Percentiles rank a stretch among this genome's conserved stretches.
phyloP scores from a whole-genome alignment of 2,888 invertebrate species.

The Dascillus cervinus region DNA sequence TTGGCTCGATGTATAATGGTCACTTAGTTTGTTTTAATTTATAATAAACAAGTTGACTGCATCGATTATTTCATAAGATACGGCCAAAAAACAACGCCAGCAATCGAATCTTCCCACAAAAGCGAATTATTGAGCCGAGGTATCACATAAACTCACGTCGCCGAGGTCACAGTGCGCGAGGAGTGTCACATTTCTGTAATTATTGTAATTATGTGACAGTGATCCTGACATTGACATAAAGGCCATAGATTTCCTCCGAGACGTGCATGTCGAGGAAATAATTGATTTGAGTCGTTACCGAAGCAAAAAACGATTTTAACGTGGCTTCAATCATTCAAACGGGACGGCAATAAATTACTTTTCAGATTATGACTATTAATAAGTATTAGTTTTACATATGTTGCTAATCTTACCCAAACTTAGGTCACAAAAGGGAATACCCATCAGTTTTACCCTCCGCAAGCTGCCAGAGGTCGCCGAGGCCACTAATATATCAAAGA shows the following conservation, averaged over 20 bases:
- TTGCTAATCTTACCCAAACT: no score
- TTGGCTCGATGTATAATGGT: constrained; percentile 14
- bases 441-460: no score
- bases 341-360: no score
- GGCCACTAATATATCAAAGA: no score
- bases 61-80: no score
- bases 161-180: constrained; percentile 19
- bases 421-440: no score
- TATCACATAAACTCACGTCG: constrained; percentile 18
- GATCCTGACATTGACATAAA: constrained; percentile 19
- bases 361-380: no score
- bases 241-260: constrained; percentile 18
- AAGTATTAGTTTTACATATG: no score
- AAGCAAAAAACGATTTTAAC: no score
- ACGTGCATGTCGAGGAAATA: constrained; percentile 19
- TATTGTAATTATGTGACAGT: constrained; percentile 21
- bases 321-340: no score
- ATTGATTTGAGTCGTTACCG: no score
- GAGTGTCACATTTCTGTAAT: constrained; percentile 20
- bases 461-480: no score
- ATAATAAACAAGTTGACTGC: constrained; percentile 8
- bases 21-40: constrained; percentile 10
- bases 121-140: constrained; percentile 12
- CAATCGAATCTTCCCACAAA: constrained; percentile 16
- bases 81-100: constrained; percentile 3